These are phyloP conservation scores for Plectrocnemia conspersa DNA, from an alignment of 1,140 invertebrate genomes.

Conservation along the genomic window DNA sequence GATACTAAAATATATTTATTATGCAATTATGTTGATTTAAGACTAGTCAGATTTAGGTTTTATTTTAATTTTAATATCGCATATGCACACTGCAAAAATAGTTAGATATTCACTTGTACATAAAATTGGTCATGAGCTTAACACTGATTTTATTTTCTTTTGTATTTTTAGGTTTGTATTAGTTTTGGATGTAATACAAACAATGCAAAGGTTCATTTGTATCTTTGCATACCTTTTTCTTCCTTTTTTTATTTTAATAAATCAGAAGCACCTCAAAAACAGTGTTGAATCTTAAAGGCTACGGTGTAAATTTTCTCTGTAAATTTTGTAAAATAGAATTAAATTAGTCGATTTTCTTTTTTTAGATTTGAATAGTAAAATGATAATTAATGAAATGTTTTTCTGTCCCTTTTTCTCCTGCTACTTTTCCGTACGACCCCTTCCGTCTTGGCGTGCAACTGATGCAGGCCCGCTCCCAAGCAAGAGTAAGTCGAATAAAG, in stretches of 20 bases:
- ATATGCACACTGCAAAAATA: too few species aligned
- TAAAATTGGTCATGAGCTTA: constrained; percentile 9
- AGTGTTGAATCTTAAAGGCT: constrained; percentile 17
- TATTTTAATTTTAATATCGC: too few species aligned
- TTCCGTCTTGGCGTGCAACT: constrained; percentile 31
- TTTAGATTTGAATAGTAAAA: constrained; percentile 24
- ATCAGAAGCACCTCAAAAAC: constrained; percentile 18
- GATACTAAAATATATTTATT: background rate
- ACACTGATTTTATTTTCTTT: background rate
- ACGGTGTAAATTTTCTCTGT: constrained; percentile 23
- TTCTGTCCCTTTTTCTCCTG: constrained; percentile 47
- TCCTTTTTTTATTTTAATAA: constrained; percentile 16
- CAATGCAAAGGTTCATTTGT: background rate
- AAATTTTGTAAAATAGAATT: constrained; percentile 21
- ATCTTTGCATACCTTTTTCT: constrained; percentile 8
- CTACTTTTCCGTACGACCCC: constrained; percentile 38
- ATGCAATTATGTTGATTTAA: background rate
- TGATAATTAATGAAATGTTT: constrained; percentile 39
- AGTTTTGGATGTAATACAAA: background rate
- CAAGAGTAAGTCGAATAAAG: constrained; percentile 46
- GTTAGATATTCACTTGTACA: too few species aligned
- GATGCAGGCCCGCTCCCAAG: constrained; percentile 50
- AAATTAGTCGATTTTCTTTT: constrained; percentile 18
- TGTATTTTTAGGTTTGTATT: constrained; percentile 3
- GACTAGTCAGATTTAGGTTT: too few species aligned